Evolutionary conservation across 37 sponge, comb jelly and placozoan species (phyloP), one percentile per base, ranked within the genome.

Genomic region (Bolinopsis microptera): DNA sequence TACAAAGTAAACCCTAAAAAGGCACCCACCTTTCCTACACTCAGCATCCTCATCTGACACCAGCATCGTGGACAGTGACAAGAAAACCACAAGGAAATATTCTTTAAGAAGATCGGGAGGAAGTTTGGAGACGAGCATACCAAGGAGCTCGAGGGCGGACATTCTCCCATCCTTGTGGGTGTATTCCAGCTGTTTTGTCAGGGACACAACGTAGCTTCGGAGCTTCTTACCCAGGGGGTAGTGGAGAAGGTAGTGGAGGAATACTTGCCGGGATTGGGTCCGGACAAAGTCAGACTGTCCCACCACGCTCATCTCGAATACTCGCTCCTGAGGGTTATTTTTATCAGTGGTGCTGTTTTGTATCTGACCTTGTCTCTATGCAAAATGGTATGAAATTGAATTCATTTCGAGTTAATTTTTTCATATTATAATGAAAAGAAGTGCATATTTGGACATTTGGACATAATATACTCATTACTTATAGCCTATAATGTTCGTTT

Each of bases 171-270:
- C 90, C 31, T 86, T 86, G 90, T 77, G 80, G 37, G 41, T 41
- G 27, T 86, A 86, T 25, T 86, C 90, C 25, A 86, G 90, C 36
- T 86, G 90, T 38, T 86, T 28, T 24, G 90, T 86, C 2, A 86
- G 61, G 37, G 80, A 28, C 26, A 86, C 39, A 3, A 39, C 22
- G 41, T 33, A 24, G n/a, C 48, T 23, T 5, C 61, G 61, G 61
- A 86, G 26, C 61, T 86, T 86, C 90, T 86, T 86, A 35, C 90
- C 90, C 90, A 86, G 90, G 24, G 90, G 90, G 48, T 86, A 86
- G 26, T 86, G 90, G 1, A 86, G 80, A 16, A 77, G 80, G 80
- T 77, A 77, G 80, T 77, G 80, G 36, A 41, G 90, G 90, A 24
- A 41, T 2, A 86, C 90, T 2, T 86, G 90, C 18, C 90, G 24